Evolutionary conservation across 1,140 invertebrate species (phyloP), one percentile per base, ranked within the genome.

Genomic region (Sipha flava): DNA sequence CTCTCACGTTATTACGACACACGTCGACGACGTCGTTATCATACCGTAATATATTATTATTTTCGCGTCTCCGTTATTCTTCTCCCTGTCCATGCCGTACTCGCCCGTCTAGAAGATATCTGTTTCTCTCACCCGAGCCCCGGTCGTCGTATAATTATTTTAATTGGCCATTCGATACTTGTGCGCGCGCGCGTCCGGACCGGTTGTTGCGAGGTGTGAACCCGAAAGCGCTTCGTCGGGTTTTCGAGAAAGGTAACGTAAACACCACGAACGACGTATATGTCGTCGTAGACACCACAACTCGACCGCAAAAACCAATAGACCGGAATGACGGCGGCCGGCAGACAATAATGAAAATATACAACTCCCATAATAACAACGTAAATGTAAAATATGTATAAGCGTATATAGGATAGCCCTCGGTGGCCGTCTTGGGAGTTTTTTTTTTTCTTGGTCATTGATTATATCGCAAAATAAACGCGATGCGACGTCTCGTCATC

Each of bases 281-380:
- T 18, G 18, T 66, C 34, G 62, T 43, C 62, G 62, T 64, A 31
- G 9, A 43, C 34, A 43, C 37, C 37, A 23, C 73, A 57, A 77
- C 34, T 77, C 73, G 73, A 77, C 73, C 73, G 73, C 73, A 59
- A 77, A 77, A 77, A 77, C 52, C 73, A 59, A 77, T 77, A 77
- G 73, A 77, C 73, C 73, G 73, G 73, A 77, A 77, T 59, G 73
- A 18, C 52, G 21, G 23, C 31, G 21, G 10, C 21, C 43, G 14
- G 21, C 26, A 34, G 70, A 75, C 70, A 75, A 75, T 75, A 75
- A 75, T 31, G 70, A 75, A 75, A 75, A 75, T 49, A 72, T 72
- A n/a, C n/a, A 31, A 72, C 31, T 3, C 45, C 45, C n/a, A 18
- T 47, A 64, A n/a, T 37, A n/a, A n/a, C n/a, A n/a, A n/a, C n/a